Evolutionary conservation across 2,888 invertebrate species (phyloP).

Genomic region (Hymenopus coronatus): DNA sequence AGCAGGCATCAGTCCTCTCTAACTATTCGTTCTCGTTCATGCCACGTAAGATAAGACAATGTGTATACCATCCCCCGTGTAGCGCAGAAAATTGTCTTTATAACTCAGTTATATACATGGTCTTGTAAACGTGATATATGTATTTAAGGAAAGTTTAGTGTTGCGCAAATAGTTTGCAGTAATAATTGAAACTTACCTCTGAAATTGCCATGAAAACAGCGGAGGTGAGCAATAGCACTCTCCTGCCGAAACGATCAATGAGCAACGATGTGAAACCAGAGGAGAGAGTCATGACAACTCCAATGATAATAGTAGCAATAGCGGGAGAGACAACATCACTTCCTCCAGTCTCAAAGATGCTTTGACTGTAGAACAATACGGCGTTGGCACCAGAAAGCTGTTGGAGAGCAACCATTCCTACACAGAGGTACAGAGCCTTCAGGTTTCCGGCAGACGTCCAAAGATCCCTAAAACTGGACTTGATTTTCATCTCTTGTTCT

Average conservation of each 20-base stretch:
- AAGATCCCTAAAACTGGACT: slow-evolving; percentile 53
- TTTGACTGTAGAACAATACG: slow-evolving; percentile 69
- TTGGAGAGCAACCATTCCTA: slow-evolving; percentile 74
- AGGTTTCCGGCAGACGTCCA: slow-evolving; percentile 65
- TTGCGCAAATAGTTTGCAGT: too few species aligned
- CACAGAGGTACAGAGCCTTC: slow-evolving; percentile 72
- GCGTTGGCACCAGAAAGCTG: slow-evolving; percentile 82
- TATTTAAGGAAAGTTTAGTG: too few species aligned
- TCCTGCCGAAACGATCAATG: slow-evolving; percentile 74
- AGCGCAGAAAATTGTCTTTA: too few species aligned
- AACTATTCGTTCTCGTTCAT: too few species aligned
- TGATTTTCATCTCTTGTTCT: slow-evolving; percentile 44
- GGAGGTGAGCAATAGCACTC: slow-evolving; percentile 68
- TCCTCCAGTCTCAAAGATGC: slow-evolving; percentile 56
- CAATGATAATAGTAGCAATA: slow-evolving; percentile 60
- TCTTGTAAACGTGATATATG: too few species aligned
- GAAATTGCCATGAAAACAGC: slow-evolving; percentile 61
- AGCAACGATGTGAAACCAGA: slow-evolving; percentile 69
- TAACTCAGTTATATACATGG: too few species aligned
- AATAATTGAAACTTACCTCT: background rate
- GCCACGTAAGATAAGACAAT: too few species aligned
- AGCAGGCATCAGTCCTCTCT: too few species aligned
- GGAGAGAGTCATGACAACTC: slow-evolving; percentile 67
- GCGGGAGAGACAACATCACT: background rate
- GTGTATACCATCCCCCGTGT: too few species aligned